A percentile compares a stretch with the other conserved stretches of the same genome.
Conservation (phyloP, 2,888 invertebrate genomes). For the Rhaphigaster nebulosa region DNA sequence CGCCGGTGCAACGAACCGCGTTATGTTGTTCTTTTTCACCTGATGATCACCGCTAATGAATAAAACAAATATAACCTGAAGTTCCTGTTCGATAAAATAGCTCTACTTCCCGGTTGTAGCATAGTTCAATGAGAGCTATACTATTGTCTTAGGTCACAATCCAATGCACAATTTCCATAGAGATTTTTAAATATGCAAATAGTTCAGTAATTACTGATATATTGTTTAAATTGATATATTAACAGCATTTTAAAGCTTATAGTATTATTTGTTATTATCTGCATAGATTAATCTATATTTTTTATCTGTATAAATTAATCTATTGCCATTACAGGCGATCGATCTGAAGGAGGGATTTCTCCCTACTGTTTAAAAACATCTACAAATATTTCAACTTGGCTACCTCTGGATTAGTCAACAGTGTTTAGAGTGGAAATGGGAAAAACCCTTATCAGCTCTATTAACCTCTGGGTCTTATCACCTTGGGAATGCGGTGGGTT, state of each 20-base stretch:
- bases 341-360: neutral
- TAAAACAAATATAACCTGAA: neutral
- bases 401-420: neutral
- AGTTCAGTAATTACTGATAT: neutral
- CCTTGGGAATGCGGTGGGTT: conserved; percentile 19
- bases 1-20: too few relatives aligned
- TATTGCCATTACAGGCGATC: neutral
- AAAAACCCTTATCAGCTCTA: neutral
- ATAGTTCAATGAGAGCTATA: neutral
- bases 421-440: neutral
- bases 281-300: too few relatives aligned
- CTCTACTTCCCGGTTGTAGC: neutral
- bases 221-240: too few relatives aligned
- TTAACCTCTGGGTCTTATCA: neutral
- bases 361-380: neutral
- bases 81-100: neutral
- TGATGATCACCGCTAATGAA: neutral
- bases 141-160: neutral
- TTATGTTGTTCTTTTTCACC: too few relatives aligned
- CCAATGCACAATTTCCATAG: neutral
- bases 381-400: neutral
- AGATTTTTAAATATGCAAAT: neutral
- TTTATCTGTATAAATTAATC: too few relatives aligned
- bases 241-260: too few relatives aligned
- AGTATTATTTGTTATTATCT: too few relatives aligned